These are phyloP conservation scores for Pyrgilauda ruficollis DNA, from an alignment of 2,113 vertebrate genomes.

Conservation along the genomic window DNA sequence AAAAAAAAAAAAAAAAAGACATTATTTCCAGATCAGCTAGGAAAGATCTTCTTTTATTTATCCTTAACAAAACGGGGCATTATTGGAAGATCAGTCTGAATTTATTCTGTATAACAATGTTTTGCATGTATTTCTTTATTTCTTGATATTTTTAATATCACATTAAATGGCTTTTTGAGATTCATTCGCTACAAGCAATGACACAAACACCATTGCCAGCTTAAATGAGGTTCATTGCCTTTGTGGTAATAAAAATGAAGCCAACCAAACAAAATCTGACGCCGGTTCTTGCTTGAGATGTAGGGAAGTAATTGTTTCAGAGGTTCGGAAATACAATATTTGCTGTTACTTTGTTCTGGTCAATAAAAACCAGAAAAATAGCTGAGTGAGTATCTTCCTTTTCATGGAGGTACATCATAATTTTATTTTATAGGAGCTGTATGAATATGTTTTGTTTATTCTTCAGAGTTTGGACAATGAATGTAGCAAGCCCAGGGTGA, in stretches of 20 bases:
- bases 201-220: background rate
- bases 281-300: background rate
- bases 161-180: background rate
- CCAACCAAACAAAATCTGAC: background rate
- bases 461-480: accelerated
- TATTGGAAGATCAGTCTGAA: background rate
- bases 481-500: background rate
- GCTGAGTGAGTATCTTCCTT: background rate
- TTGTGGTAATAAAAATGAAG: background rate
- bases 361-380: background rate
- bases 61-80: background rate
- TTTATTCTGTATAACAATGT: background rate
- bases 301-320: background rate
- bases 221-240: background rate
- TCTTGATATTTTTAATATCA: background rate
- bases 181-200: background rate
- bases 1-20: background rate
- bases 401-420: background rate
- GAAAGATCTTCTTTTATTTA: background rate
- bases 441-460: background rate
- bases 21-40: background rate
- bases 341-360: background rate
- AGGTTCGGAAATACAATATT: background rate
- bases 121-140: background rate
- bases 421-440: background rate